Evolutionary conservation across 2,113 vertebrate genomes (phyloP), one percentile per base, ranked within the genome.

Genomic region (Helogale parvula): DNA sequence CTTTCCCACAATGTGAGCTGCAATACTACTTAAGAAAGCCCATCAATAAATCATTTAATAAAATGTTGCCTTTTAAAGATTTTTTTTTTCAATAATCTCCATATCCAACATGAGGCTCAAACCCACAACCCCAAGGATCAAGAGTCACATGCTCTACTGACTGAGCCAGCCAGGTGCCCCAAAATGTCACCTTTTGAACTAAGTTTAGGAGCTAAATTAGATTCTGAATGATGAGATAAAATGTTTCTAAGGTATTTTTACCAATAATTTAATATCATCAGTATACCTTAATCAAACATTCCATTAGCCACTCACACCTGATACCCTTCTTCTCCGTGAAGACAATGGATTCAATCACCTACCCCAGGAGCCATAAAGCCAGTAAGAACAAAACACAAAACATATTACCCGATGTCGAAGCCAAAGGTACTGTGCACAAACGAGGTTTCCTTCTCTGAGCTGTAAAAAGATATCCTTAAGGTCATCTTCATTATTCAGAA

Each of bases 341-440:
- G 74, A 47, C 74, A 77, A 77, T 4, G 60, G 68, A 93, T 27
- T 57, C 25, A 66, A 21, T 79, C 31, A 38, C 35, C 21, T 38
- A 35, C n/a, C 52, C 50, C 17, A 89, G 69, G 52, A 80, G 27
- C 31, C 54, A 79, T 27, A 21, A 92, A 72, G 8, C 25, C 41
- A 50, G 54, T 52, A 88, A 38, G 38, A 31, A 89, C 69, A 90
- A 87, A 84, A 90, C 3, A 4, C 88, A 57, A 35, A 96, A 90
- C 5, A 0, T n/a, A 88, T 98, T 98, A 99, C 99, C 99, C 99
- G 99, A 57, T 99, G 99, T 97, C 99, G 98, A n/a, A 99, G 99
- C 99, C 99, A 99, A 94, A 99, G 99, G 97, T 99, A 99, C 50
- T 99, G 99, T 0, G 99, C 99, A 92, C 99, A 99, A 83, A 98